phyloP scores from a whole-genome alignment of 37 sponge, comb jelly and placozoan species.

The Aphrocallistes beatrix region DNA sequence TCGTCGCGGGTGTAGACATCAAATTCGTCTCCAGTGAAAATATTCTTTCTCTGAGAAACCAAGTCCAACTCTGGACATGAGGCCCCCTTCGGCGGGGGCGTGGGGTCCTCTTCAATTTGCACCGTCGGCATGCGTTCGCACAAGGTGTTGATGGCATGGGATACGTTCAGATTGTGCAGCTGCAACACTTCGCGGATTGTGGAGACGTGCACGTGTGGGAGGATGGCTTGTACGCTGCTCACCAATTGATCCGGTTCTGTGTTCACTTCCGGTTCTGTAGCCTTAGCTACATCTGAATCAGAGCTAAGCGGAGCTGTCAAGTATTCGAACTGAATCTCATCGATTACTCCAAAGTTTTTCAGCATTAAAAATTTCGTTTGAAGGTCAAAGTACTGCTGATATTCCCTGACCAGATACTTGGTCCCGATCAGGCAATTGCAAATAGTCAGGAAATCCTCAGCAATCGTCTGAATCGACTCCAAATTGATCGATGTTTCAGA shows the following conservation, averaged over 20 bases:
- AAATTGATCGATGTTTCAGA: not conserved
- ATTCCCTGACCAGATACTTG: not conserved
- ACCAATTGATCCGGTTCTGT: not conserved
- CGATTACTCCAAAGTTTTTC: not conserved
- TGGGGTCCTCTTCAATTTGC: no score
- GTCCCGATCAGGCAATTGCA: not conserved
- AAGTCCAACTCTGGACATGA: not conserved
- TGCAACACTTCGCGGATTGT: not conserved
- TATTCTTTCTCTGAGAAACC: not conserved
- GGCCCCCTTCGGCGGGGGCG: not conserved
- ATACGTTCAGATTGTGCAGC: not conserved
- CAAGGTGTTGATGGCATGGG: not conserved
- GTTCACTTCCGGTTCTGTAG: not conserved
- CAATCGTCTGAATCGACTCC: not conserved
- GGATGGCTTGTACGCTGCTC: not conserved
- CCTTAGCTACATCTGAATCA: not conserved
- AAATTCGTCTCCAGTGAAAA: constrained; percentile 9
- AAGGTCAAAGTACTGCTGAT: not conserved
- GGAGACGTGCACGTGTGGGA: not conserved
- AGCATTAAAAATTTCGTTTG: not conserved
- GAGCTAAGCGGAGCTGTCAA: not conserved
- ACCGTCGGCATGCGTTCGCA: not conserved
- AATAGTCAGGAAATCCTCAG: not conserved
- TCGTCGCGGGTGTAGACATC: not conserved
- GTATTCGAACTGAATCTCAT: not conserved